Evolutionary conservation across 1,140 invertebrate genomes (phyloP).

Genomic region (Diprion similis): DNA sequence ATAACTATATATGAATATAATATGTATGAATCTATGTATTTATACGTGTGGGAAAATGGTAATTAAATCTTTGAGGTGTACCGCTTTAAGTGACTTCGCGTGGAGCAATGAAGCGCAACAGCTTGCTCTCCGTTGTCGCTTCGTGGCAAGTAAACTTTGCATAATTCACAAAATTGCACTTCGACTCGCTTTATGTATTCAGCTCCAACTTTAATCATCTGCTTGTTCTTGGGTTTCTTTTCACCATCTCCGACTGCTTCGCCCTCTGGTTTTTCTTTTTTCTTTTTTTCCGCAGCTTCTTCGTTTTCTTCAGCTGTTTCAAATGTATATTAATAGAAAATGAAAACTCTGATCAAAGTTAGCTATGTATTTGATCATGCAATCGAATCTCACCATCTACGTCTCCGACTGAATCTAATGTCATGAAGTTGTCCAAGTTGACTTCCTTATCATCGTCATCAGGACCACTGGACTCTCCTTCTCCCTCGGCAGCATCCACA

Average conservation of each 20-base stretch:
- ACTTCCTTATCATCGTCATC: constrained; percentile 76
- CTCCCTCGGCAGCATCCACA: constrained; percentile 42
- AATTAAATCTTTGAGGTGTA: constrained; percentile 26
- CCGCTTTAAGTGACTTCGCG: constrained; percentile 73
- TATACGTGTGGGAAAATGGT: not conserved
- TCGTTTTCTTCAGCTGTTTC: constrained; percentile 64
- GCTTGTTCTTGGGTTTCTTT: constrained; percentile 65
- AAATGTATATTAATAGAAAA: constrained; percentile 10
- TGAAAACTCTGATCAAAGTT: constrained; percentile 24
- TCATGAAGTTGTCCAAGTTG: constrained; percentile 84
- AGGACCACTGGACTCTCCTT: constrained; percentile 63
- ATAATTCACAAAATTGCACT: constrained; percentile 74
- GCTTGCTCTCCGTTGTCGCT: constrained; percentile 68
- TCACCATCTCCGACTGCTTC: constrained; percentile 55
- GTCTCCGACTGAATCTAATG: constrained; percentile 83
- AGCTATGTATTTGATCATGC: constrained; percentile 21
- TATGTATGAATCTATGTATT: not conserved
- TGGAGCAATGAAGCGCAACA: constrained; percentile 73
- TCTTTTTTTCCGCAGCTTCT: constrained; percentile 68
- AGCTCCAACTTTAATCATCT: constrained; percentile 76
- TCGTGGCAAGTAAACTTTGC: constrained; percentile 73
- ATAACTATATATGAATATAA: not conserved
- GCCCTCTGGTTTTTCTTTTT: constrained; percentile 57
- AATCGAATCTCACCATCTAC: constrained; percentile 69
- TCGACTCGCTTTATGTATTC: constrained; percentile 79